Percentiles rank a stretch among this genome's conserved stretches.
Conservation (phyloP, 2,797 vertebrate genomes). For the Vireo griseus region DNA sequence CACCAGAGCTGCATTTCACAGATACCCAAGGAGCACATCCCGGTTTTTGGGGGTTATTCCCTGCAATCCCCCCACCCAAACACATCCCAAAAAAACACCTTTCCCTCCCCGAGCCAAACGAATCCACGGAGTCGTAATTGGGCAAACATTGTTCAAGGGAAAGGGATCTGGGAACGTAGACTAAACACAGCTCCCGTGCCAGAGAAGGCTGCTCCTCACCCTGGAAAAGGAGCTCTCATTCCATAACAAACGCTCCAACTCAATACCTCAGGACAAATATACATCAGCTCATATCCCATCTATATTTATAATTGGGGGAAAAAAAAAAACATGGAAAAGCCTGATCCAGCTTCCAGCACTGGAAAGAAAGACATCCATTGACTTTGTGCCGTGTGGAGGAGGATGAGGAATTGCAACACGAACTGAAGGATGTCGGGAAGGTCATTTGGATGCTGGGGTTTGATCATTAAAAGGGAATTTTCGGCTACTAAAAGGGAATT, state of each 20-base stretch:
- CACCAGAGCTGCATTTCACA: accelerated
- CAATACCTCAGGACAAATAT: neutral
- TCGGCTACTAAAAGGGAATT: neutral
- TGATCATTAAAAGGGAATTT: neutral
- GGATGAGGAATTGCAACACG: accelerated
- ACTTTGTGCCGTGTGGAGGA: neutral
- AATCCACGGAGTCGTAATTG: neutral
- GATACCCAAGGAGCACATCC: neutral
- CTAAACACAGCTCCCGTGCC: conserved; percentile 38
- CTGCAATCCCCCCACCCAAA: neutral
- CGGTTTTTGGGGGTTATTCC: neutral
- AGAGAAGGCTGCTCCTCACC: conserved; percentile 14
- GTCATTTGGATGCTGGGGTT: neutral
- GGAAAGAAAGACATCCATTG: neutral
- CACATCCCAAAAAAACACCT: neutral
- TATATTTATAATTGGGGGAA: neutral
- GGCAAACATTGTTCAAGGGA: conserved; percentile 21
- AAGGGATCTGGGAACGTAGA: conserved; percentile 6
- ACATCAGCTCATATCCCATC: neutral
- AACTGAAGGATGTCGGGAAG: neutral
- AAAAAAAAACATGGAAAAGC: neutral
- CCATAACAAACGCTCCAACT: neutral
- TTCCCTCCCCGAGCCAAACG: neutral
- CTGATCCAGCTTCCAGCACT: neutral
- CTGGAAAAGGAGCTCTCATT: conserved; percentile 27